phyloP scores from a whole-genome alignment of 2,888 invertebrate genomes.

The Nudaria mundana region DNA sequence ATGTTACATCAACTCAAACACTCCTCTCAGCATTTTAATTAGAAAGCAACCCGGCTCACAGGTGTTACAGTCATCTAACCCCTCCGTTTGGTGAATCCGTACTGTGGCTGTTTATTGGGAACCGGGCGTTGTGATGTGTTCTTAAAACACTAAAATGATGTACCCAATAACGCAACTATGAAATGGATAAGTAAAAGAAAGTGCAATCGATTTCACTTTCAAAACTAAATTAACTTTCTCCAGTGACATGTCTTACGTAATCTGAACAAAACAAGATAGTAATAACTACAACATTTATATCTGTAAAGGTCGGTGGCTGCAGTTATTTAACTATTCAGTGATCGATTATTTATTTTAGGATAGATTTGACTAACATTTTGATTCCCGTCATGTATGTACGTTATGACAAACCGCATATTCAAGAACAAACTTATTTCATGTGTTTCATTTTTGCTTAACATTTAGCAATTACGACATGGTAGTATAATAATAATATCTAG shows the following conservation, averaged over 20 bases:
- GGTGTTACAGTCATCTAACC: no score
- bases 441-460: background rate
- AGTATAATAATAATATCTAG: no score
- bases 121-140: no score
- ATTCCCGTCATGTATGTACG: no score
- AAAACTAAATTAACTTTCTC: conserved; percentile 82
- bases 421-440: background rate
- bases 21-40: no score
- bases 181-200: conserved; percentile 78
- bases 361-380: conserved; percentile 1
- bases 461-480: background rate
- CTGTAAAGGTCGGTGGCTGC: conserved; percentile 64
- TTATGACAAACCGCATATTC: no score
- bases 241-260: conserved; percentile 79
- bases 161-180: conserved; percentile 59
- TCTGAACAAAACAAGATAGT: conserved; percentile 70
- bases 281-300: conserved; percentile 69
- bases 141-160: conserved; percentile 37
- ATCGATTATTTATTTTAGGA: conserved; percentile 14
- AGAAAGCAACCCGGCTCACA: no score
- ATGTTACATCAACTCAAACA: no score
- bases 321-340: conserved; percentile 30
- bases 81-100: no score
- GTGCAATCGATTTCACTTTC: conserved; percentile 81
- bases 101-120: no score